Conservation (phyloP, 2,113 vertebrate genomes). For the Aphyosemion australe region DNA sequence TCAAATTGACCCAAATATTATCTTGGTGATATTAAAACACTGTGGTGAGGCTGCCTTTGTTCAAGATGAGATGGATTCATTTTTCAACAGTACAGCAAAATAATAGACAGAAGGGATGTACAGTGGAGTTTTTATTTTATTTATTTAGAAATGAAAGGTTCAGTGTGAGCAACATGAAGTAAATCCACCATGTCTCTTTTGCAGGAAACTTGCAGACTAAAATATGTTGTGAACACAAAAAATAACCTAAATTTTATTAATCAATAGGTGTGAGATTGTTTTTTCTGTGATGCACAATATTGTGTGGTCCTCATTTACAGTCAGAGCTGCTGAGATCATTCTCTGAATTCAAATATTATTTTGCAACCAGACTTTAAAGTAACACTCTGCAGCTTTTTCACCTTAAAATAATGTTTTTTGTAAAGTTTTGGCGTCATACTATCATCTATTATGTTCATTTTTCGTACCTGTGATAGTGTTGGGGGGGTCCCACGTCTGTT, state of each 20-base stretch:
- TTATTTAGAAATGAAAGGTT: not conserved
- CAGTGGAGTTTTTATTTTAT: not conserved
- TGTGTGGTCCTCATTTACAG: slow-evolving; percentile 51
- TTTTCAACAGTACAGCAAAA: slow-evolving; percentile 20
- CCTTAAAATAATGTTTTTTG: no score
- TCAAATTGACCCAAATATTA: slow-evolving; percentile 36
- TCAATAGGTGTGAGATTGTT: slow-evolving; percentile 34
- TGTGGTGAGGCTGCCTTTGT: not conserved
- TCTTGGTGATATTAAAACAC: slow-evolving; percentile 19
- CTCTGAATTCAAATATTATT: no score
- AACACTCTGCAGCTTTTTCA: no score
- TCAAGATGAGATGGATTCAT: slow-evolving; percentile 3
- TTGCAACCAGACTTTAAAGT: no score
- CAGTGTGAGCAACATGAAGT: slow-evolving; percentile 1
- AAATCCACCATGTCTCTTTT: not conserved
- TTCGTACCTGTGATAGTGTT: no score
- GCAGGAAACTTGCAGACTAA: slow-evolving; percentile 2
- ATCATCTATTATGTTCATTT: no score
- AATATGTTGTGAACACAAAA: not conserved
- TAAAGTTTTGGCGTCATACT: no score
- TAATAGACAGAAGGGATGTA: not conserved
- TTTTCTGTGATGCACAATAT: slow-evolving; percentile 39
- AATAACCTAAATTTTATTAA: slow-evolving; percentile 38
- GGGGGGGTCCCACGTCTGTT: no score
- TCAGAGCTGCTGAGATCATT: slow-evolving; percentile 30